Base-by-base conservation (phyloP, 1,140 invertebrate genomes). In the Drosophila dunni region DNA sequence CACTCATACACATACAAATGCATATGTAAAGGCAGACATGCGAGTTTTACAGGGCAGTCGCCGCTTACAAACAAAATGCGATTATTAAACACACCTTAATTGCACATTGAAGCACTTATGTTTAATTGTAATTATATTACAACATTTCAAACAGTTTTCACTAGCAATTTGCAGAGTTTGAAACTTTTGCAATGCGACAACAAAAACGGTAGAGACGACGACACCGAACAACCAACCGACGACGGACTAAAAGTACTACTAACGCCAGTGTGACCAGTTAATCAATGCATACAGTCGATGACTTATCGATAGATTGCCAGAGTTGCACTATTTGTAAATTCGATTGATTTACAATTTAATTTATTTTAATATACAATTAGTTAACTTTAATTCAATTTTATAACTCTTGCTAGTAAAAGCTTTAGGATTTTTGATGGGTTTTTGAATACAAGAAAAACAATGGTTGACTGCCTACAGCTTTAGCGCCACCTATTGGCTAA, bases 51-150 rank as follows among this genome's bases (percentile, higher is more conserved):
- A 36, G 56, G 45, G 46, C 45, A 58, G 44, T 50, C 40, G 24
- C 46, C 17, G 48, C 66, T 56, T 70, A 24, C 53, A 38, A 60
- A 34, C 45, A 44, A 34, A 67, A 40, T 63, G 44, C 9, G 29
- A 62, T 48, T 50, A 46, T 69, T 63, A 13, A 69, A 86, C 83
- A 86, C 83, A 86, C 83, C 83, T 88, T 81, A 71, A 60, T 72
- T 79, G 75, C 71, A 74, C 70, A 75, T 68, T 54, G 64, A 78
- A 85, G 63, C 82, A 86, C 78, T 81, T 66, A 56, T 53, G 34
- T 36, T 67, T 58, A 50, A 65, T 70, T 70, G 72, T 61, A 68
- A 75, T 68, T 79, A 45, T 60, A 86, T 88, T 82, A 86, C 76
- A 81, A 75, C 80, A 86, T 86, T 88, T 81, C 44, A 57, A 63